Conservation (phyloP, 2,888 invertebrate species). For the Oxyscelio sp. region DNA sequence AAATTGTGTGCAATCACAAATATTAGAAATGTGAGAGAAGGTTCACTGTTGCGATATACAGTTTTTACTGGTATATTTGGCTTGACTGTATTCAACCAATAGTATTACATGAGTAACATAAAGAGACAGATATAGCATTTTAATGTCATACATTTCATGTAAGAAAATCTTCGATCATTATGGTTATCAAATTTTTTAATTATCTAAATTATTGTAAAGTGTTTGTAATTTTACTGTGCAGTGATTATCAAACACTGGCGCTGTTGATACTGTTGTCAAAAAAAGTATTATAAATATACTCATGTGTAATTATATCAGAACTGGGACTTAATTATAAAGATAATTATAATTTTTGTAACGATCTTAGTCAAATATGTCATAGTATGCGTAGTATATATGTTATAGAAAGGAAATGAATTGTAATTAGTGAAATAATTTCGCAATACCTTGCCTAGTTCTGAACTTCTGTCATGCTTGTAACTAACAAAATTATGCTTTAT, state of each 20-base stretch:
- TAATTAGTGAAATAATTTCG: background rate
- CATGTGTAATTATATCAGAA: slow-evolving; percentile 2
- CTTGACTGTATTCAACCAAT: slow-evolving; percentile 17
- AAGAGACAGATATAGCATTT: slow-evolving; percentile 8
- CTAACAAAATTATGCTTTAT: slow-evolving; percentile 32
- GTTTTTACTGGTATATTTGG: slow-evolving; percentile 5
- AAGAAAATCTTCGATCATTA: no score
- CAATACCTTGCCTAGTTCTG: slow-evolving; percentile 1
- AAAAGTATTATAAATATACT: slow-evolving; percentile 44
- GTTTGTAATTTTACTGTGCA: no score
- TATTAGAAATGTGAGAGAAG: slow-evolving; percentile 9
- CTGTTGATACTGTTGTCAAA: no score
- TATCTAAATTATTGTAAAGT: no score
- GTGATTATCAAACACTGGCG: no score
- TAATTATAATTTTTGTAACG: background rate
- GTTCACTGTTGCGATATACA: slow-evolving; percentile 7
- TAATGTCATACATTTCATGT: no score
- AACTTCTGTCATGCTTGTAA: slow-evolving; percentile 1
- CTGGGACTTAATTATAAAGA: background rate
- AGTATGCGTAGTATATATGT: background rate
- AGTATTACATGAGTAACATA: slow-evolving; percentile 13
- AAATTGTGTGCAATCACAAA: slow-evolving; percentile 18
- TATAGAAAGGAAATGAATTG: background rate
- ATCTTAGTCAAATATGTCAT: background rate
- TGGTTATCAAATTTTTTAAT: no score